Conservation (phyloP, 2,797 vertebrate species). For the Lithobates sylvaticus region DNA sequence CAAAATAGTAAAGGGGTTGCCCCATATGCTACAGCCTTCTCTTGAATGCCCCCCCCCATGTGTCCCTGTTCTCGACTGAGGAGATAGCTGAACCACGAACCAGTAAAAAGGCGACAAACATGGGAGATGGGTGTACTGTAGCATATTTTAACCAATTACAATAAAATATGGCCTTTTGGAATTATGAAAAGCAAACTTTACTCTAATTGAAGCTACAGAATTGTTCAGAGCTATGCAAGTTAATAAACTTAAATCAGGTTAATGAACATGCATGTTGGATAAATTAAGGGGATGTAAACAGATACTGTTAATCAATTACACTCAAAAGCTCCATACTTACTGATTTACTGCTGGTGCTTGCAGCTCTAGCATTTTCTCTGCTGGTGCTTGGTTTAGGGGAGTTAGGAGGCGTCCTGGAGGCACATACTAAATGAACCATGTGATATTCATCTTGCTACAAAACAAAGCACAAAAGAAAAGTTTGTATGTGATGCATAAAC, state of each 20-base stretch:
- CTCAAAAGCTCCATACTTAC: conserved; percentile 74
- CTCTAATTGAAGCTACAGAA: too few species aligned
- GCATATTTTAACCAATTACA: too few species aligned
- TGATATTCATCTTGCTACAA: conserved; percentile 96
- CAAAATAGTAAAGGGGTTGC: too few species aligned
- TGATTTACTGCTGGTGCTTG: conserved; percentile 75
- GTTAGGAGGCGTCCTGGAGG: conserved; percentile 89
- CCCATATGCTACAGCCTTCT: too few species aligned
- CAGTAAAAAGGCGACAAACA: too few species aligned
- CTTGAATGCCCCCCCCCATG: too few species aligned
- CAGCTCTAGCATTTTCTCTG: conserved; percentile 72
- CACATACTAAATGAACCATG: conserved; percentile 95
- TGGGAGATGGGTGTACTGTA: too few species aligned
- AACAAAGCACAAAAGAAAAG: conserved; percentile 61
- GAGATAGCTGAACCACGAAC: too few species aligned
- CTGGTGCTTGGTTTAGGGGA: conserved; percentile 83
- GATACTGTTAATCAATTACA: background rate
- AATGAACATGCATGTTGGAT: background rate
- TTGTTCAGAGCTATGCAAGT: background rate
- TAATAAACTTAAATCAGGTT: background rate
- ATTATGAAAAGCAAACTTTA: too few species aligned
- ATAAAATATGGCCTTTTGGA: too few species aligned
- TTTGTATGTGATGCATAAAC: background rate
- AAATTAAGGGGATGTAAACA: background rate
- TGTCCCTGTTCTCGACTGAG: too few species aligned